Conservation (phyloP, 2,888 invertebrate genomes). For the Xanthorhoe designata region DNA sequence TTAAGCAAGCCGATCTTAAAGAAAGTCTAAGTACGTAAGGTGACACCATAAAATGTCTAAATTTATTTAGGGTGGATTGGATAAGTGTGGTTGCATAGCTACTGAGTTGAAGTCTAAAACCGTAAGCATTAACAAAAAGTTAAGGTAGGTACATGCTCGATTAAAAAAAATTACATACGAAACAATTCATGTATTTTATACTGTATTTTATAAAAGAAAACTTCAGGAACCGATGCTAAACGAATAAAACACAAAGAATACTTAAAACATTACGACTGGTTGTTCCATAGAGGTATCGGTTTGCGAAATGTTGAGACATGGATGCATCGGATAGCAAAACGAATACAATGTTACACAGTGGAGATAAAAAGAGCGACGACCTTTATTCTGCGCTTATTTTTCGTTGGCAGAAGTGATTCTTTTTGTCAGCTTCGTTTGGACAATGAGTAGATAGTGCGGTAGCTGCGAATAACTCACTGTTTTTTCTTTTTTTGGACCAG, state of each 20-base stretch:
- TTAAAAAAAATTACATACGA: too few species aligned
- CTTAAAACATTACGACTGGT: constrained; percentile 22
- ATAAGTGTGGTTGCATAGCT: too few species aligned
- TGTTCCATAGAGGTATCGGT: constrained; percentile 20
- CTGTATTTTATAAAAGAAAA: neutral
- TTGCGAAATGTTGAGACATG: constrained; percentile 34
- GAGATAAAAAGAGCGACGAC: constrained; percentile 29
- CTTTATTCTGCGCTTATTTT: constrained; percentile 26
- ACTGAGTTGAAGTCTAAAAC: too few species aligned
- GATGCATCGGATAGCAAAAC: constrained; percentile 29
- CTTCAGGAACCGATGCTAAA: constrained; percentile 4
- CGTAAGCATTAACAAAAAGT: too few species aligned
- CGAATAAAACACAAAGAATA: constrained; percentile 17
- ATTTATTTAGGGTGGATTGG: too few species aligned
- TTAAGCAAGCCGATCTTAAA: too few species aligned
- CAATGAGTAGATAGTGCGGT: neutral
- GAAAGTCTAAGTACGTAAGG: too few species aligned
- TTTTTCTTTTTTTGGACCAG: neutral
- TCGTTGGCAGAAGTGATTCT: constrained; percentile 4
- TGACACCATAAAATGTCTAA: too few species aligned
- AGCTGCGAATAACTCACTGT: neutral
- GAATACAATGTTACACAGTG: constrained; percentile 30
- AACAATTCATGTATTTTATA: neutral
- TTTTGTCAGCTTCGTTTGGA: neutral
- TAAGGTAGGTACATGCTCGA: too few species aligned